These are phyloP conservation scores for Aphaenogaster rudis DNA, from an alignment of 1,140 invertebrate species.

Conservation along the genomic window DNA sequence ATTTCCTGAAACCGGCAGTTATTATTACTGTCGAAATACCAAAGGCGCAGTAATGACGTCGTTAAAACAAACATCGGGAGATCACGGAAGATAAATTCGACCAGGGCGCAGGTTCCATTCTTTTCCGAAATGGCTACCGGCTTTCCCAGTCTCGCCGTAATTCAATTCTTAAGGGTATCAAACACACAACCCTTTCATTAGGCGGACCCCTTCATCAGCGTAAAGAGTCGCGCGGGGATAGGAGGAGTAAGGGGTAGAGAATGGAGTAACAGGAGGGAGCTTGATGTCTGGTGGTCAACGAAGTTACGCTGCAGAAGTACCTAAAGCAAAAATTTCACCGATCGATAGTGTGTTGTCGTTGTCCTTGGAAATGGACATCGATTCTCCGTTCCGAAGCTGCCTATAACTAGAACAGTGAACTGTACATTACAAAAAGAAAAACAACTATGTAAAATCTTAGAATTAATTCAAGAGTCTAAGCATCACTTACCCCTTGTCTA, in stretches of 20 bases:
- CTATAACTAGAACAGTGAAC: background rate
- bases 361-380: constrained; percentile 36
- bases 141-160: constrained; percentile 77
- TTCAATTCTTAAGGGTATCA: constrained; percentile 85
- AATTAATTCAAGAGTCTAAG: background rate
- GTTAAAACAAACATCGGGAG: constrained; percentile 66
- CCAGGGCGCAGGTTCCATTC: constrained; percentile 60
- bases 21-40: constrained; percentile 41
- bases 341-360: constrained; percentile 73
- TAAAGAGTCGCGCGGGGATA: constrained; percentile 72
- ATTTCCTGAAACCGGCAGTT: constrained; percentile 27
- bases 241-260: background rate
- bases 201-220: constrained; percentile 81
- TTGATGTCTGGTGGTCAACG: constrained; percentile 70
- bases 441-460: background rate
- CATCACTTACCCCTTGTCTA: background rate
- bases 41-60: constrained; percentile 48
- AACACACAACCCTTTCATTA: constrained; percentile 84
- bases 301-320: constrained; percentile 82
- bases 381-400: background rate
- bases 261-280: constrained; percentile 50
- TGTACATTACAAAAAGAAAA: background rate
- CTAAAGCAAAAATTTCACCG: constrained; percentile 80
- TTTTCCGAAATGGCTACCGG: constrained; percentile 76
- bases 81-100: constrained; percentile 74